These are phyloP conservation scores for Gymnothorax reevesii DNA, from an alignment of 2,797 vertebrate species.

Conservation along the genomic window DNA sequence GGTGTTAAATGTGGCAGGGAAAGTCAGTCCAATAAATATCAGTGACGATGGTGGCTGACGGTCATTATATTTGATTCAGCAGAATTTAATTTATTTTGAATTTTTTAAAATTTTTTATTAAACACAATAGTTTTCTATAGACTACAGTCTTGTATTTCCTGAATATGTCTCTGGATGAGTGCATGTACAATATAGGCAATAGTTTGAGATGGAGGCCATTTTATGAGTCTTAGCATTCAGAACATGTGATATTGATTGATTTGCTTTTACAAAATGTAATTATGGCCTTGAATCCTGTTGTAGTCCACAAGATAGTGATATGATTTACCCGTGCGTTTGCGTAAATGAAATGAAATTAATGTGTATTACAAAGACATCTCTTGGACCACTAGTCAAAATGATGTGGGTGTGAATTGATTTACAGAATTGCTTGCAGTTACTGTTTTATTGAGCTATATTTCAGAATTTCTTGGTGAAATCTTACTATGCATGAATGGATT, in stretches of 20 bases:
- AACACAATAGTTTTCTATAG: background rate
- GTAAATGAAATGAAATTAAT: slow-evolving; percentile 20
- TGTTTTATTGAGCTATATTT: slow-evolving; percentile 23
- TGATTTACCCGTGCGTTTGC: slow-evolving; percentile 16
- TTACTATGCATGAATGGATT: slow-evolving; percentile 31
- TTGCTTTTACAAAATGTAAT: slow-evolving; percentile 20
- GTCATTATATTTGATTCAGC: background rate
- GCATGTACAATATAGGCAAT: background rate
- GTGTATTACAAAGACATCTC: slow-evolving; percentile 21
- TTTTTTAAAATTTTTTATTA: background rate
- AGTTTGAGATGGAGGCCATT: slow-evolving; percentile 10
- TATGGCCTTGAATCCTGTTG: background rate
- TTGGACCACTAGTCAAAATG: slow-evolving; percentile 25
- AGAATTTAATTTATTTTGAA: slow-evolving; percentile 1
- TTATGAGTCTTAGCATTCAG: background rate
- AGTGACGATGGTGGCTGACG: background rate
- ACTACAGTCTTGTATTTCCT: background rate
- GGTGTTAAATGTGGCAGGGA: background rate
- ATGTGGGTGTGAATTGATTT: slow-evolving; percentile 26
- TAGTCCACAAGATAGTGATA: slow-evolving; percentile 19
- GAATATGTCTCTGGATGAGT: background rate
- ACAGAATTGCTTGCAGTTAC: background rate
- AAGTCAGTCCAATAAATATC: background rate
- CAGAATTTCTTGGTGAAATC: slow-evolving; percentile 13
- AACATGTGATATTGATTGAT: slow-evolving; percentile 22